These are phyloP conservation scores for Lithophane ornitopus DNA, from an alignment of 2,888 invertebrate species.

Conservation along the genomic window DNA sequence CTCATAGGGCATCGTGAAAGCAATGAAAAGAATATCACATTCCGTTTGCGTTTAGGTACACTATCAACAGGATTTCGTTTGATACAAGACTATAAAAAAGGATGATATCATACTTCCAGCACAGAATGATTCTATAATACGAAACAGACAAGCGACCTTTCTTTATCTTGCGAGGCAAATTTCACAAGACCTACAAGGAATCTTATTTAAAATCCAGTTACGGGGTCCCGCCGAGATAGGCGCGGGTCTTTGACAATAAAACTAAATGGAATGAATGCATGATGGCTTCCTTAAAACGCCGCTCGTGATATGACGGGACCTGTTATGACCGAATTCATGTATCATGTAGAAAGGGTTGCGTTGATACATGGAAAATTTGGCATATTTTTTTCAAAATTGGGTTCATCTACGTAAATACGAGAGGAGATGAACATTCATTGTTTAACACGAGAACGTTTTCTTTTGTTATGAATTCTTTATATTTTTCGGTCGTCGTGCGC, in stretches of 20 bases:
- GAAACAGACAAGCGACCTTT: slow-evolving; percentile 88
- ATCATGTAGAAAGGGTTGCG: slow-evolving; percentile 82
- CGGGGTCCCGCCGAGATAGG: slow-evolving; percentile 87
- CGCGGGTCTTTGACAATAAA: slow-evolving; percentile 89
- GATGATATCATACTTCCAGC: slow-evolving; percentile 84
- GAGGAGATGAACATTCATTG: slow-evolving; percentile 67
- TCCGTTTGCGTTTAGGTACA: slow-evolving; percentile 74
- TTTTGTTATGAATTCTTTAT: slow-evolving; percentile 65
- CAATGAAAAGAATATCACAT: slow-evolving; percentile 84
- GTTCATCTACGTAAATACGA: slow-evolving; percentile 74
- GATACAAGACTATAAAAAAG: slow-evolving; percentile 82
- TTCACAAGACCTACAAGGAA: slow-evolving; percentile 86
- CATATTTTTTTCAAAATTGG: slow-evolving; percentile 75
- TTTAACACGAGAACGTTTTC: slow-evolving; percentile 69
- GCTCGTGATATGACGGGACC: slow-evolving; percentile 85
- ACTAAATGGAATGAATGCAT: slow-evolving; percentile 90
- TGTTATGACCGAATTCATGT: slow-evolving; percentile 82
- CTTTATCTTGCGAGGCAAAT: slow-evolving; percentile 90
- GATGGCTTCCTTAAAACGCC: slow-evolving; percentile 86
- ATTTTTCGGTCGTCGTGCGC: slow-evolving; percentile 40
- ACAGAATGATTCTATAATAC: slow-evolving; percentile 84
- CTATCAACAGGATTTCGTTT: slow-evolving; percentile 76
- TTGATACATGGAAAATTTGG: slow-evolving; percentile 79
- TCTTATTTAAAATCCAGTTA: slow-evolving; percentile 91
- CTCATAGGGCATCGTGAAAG: slow-evolving; percentile 81